phyloP scores from a whole-genome alignment of 2,888 invertebrate species.

The Sabatieria punctata region DNA sequence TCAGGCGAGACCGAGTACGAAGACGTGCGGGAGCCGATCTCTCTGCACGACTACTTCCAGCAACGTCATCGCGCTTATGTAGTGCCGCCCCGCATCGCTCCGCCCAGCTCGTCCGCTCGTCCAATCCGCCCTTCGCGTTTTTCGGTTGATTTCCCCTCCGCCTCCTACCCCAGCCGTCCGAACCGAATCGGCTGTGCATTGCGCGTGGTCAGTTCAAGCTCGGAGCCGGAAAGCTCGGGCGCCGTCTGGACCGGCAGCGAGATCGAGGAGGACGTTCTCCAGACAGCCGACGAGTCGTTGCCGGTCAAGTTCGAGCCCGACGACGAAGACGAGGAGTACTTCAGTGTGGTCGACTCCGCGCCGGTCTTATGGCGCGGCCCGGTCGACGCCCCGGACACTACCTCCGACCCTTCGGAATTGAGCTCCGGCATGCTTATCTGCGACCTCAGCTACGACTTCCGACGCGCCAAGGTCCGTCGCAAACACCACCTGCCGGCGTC shows the following conservation, averaged over 20 bases:
- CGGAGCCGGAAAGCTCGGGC: conserved; percentile 1
- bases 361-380: conserved; percentile 66
- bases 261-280: conserved; percentile 45
- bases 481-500: not conserved
- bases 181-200: too few relatives aligned
- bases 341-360: conserved; percentile 79
- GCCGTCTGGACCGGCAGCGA: conserved; percentile 5
- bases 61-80: not conserved
- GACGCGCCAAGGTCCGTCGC: conserved; percentile 12
- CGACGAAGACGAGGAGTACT: conserved; percentile 65
- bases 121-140: too few relatives aligned
- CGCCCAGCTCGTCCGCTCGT: not conserved
- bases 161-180: too few relatives aligned
- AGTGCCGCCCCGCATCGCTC: not conserved
- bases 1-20: conserved; percentile 13
- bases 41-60: not conserved
- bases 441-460: conserved; percentile 13
- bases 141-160: too few relatives aligned
- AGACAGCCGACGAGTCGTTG: conserved; percentile 87
- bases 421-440: conserved; percentile 16
- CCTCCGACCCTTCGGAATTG: conserved; percentile 12
- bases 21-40: not conserved
- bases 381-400: conserved; percentile 14
- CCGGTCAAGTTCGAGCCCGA: conserved; percentile 66
- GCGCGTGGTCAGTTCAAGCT: not conserved